Percentiles rank a stretch among this genome's conserved stretches.
Evolutionary conservation across 2,888 invertebrate species (phyloP).

Genomic region (Ischnus inquisitorius): DNA sequence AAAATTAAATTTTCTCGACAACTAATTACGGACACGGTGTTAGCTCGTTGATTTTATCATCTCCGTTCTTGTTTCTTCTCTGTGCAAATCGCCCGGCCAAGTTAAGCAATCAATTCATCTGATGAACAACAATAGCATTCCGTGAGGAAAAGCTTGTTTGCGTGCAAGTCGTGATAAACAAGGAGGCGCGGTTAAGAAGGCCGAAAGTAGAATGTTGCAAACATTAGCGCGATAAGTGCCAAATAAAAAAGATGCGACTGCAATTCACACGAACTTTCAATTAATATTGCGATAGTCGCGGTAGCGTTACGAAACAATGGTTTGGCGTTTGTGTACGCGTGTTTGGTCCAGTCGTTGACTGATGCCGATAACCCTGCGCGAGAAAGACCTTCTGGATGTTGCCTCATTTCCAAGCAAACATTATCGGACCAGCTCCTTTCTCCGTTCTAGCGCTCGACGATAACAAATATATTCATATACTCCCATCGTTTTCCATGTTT

Average conservation of each 20-base stretch:
- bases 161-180: not conserved
- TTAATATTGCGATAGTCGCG: constrained; percentile 36
- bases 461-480: constrained; percentile 44
- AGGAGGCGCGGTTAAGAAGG: not conserved
- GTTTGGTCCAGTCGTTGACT: not conserved
- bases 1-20: too few species aligned
- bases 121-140: not conserved
- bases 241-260: not conserved
- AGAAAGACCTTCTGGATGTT: constrained; percentile 10
- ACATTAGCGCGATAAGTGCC: not conserved
- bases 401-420: not conserved
- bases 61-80: too few species aligned
- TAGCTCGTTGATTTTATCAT: too few species aligned
- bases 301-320: not conserved
- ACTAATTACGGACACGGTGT: too few species aligned
- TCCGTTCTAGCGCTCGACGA: constrained; percentile 23
- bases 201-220: not conserved
- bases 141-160: not conserved
- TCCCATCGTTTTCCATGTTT: constrained; percentile 14
- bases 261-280: constrained; percentile 10
- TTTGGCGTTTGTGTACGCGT: not conserved
- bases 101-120: too few species aligned
- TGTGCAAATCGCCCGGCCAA: too few species aligned
- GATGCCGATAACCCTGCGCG: constrained; percentile 7
- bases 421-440: constrained; percentile 19